Evolutionary conservation across 2,113 vertebrate genomes (phyloP), one percentile per base, ranked within the genome.

Genomic region (Megaceryle maxima): DNA sequence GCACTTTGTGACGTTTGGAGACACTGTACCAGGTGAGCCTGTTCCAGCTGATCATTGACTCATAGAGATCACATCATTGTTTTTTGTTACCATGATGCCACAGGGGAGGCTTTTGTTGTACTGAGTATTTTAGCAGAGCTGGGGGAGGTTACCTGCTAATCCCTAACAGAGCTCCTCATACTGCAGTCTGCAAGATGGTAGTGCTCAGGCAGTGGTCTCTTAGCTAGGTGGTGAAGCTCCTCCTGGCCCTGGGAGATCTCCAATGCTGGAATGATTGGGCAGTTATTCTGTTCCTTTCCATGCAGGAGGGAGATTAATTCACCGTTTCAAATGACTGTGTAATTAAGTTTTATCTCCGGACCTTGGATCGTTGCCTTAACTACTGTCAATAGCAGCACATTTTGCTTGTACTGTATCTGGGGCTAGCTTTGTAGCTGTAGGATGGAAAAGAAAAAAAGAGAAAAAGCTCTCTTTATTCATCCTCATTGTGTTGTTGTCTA

Each of bases 291-390:
- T 12, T 82, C 16, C 8, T 86, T 70, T 66, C 35, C 83, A 29
- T 43, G 33, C 17, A 70, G 63, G 31, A 63, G 10, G 51, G 41
- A 63, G 15, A 43, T 57, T 86, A 78, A 67, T 86, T 91, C 33
- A 57, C 22, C 63, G 33, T 79, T 91, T 88, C 57, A 63, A 88
- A 86, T 68, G 15, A 25, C 72, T 72, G 18, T 44, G 35, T 29
- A 59, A 55, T 75, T 59, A 80, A 80, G 13, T 88, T 91, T 83
- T 96, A 79, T 84, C 41, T 57, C 39, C 41, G 35, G 68, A 50
- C 24, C 57, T 88, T 70, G 51, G 48, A 59, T 86, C 37, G 63
- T 9, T 48, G 48, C 24, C 46, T 70, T 68, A 48, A 75, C 69
- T 59, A n/a, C 37, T 72, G 9, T 44, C 15, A 67, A 48, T 57